Evolutionary conservation across 1,140 invertebrate species (phyloP).

Genomic region (Phymastichus coffea): DNA sequence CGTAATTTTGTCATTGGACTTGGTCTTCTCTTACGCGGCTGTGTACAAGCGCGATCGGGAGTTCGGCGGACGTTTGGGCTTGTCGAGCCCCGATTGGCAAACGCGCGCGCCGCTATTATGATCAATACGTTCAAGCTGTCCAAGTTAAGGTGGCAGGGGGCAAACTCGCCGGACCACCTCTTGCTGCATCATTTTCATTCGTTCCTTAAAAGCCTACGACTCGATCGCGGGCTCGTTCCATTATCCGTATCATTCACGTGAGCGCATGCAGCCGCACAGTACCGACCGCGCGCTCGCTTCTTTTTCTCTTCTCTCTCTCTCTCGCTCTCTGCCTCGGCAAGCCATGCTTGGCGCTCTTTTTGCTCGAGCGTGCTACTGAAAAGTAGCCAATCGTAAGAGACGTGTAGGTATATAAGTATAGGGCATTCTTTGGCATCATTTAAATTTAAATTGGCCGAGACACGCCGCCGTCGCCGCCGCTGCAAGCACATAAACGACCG

Average conservation of each 20-base stretch:
- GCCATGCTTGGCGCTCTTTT: neutral
- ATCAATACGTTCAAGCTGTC: neutral
- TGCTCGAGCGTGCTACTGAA: constrained; percentile 11
- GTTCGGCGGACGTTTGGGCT: neutral
- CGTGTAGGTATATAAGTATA: neutral
- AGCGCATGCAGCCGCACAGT: constrained; percentile 1
- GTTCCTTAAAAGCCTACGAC: constrained; percentile 27
- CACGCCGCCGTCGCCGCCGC: neutral
- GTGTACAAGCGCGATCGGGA: neutral
- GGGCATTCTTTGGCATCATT: constrained; percentile 23
- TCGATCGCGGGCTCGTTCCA: constrained; percentile 26
- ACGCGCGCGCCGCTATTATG: neutral
- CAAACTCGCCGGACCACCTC: constrained; percentile 8
- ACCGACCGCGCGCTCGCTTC: too few species aligned
- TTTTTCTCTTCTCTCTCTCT: neutral
- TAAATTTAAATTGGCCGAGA: constrained; percentile 26
- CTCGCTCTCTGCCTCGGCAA: neutral
- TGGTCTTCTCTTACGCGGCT: constrained; percentile 2
- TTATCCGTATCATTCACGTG: constrained; percentile 26
- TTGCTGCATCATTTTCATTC: constrained; percentile 26
- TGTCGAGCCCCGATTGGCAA: too few species aligned
- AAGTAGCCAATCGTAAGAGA: constrained; percentile 19
- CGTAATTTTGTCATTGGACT: constrained; percentile 27
- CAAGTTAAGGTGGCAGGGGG: too few species aligned
- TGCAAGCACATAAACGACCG: neutral